These are phyloP conservation scores for Endotricha flammealis DNA, from an alignment of 2,888 invertebrate species.

Conservation along the genomic window DNA sequence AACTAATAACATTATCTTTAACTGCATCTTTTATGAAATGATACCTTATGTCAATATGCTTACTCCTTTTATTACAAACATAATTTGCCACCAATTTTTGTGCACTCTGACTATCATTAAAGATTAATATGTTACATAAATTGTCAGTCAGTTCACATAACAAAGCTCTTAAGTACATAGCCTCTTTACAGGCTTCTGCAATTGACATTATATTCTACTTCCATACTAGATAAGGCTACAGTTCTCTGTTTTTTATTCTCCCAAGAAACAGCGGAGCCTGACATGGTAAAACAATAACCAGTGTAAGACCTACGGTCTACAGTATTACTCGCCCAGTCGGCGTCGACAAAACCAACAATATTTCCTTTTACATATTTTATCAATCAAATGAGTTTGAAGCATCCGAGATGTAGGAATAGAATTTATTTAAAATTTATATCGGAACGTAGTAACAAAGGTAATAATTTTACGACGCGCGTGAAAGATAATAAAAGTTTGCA, in stretches of 20 bases:
- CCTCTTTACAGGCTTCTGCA: constrained; percentile 14
- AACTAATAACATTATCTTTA: constrained; percentile 1
- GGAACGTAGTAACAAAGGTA: too few relatives aligned
- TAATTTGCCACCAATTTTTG: constrained; percentile 10
- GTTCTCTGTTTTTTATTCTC: too few relatives aligned
- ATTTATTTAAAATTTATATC: too few relatives aligned
- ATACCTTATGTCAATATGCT: constrained; percentile 13
- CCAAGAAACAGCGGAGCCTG: constrained; percentile 26
- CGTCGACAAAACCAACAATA: constrained; percentile 18
- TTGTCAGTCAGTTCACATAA: constrained; percentile 6
- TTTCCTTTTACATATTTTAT: constrained; percentile 12
- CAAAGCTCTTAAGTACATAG: constrained; percentile 11
- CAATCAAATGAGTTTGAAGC: too few relatives aligned
- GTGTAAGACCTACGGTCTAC: constrained; percentile 46
- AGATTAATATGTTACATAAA: background rate
- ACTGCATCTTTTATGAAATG: constrained; percentile 6
- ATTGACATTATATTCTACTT: constrained; percentile 14
- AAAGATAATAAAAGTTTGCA: too few relatives aligned
- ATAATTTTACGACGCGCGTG: too few relatives aligned
- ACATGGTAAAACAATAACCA: constrained; percentile 27
- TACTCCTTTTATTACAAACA: constrained; percentile 9
- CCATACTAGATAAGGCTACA: too few relatives aligned
- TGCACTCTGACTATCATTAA: too few relatives aligned
- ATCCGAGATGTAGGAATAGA: too few relatives aligned
- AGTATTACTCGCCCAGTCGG: constrained; percentile 18